Percentiles rank a stretch among this genome's conserved stretches.
Evolutionary conservation across 2,797 vertebrate species (phyloP).

Genomic region (Tenualosa ilisha): DNA sequence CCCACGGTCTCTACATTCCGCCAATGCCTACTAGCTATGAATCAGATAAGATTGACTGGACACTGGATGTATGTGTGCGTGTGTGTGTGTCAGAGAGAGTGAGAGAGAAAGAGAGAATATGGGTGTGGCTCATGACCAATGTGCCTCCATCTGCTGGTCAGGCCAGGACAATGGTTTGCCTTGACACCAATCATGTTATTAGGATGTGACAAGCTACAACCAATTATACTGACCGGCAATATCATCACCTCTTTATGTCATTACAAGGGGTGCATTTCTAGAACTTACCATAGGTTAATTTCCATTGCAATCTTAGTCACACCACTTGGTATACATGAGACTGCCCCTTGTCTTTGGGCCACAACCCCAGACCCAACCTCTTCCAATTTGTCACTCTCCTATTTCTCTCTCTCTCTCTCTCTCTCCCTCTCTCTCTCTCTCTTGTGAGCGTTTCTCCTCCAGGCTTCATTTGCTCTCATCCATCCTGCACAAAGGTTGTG

Average conservation of each 20-base stretch:
- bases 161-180: neutral
- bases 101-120: conserved; percentile 56
- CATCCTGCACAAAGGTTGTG: neutral
- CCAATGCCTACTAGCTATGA: conserved; percentile 30
- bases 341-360: neutral
- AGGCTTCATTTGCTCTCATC: neutral
- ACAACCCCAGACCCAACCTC: neutral
- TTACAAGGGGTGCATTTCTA: no score
- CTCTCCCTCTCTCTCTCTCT: neutral
- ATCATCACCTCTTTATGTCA: no score
- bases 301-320: no score
- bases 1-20: conserved; percentile 22
- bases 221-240: no score
- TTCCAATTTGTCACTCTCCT: neutral
- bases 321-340: no score
- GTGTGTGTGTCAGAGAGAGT: conserved; percentile 18
- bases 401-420: neutral
- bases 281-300: no score
- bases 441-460: neutral
- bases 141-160: neutral
- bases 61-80: neutral
- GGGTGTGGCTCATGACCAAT: conserved; percentile 41
- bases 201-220: neutral
- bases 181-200: neutral
- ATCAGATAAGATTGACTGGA: conserved; percentile 28